Evolutionary conservation across 2,113 vertebrate genomes (phyloP).

Genomic region (Leuciscus idus): DNA sequence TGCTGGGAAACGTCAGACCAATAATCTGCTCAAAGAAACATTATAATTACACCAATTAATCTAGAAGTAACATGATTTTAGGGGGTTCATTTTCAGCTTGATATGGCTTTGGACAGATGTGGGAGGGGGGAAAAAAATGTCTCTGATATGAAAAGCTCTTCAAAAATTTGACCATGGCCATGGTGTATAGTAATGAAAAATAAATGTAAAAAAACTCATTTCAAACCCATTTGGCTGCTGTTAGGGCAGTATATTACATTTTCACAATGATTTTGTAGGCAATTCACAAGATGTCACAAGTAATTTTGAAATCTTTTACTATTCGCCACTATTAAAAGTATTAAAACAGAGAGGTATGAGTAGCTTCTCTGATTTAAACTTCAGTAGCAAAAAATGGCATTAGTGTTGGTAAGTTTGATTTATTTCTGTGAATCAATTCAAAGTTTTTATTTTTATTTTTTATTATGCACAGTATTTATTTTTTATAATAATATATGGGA

Average conservation of each 20-base stretch:
- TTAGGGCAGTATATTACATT: neutral
- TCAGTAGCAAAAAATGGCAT: neutral
- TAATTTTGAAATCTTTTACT: neutral
- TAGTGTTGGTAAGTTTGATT: neutral
- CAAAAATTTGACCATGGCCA: neutral
- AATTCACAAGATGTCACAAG: neutral
- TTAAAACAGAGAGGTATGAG: too few relatives aligned
- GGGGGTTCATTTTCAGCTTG: constrained; percentile 31
- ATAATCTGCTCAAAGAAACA: constrained; percentile 55
- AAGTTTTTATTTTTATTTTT: neutral
- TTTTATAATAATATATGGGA: neutral
- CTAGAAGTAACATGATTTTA: constrained; percentile 50
- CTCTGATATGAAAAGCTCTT: neutral
- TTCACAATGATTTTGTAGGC: constrained; percentile 1
- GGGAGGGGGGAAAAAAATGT: neutral
- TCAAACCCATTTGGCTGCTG: neutral
- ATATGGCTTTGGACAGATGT: constrained; percentile 1
- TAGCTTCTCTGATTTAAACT: neutral
- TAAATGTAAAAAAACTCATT: neutral
- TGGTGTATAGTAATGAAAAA: neutral
- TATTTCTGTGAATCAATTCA: neutral
- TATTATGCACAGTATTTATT: neutral
- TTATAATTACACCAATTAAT: constrained; percentile 55
- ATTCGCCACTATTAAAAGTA: neutral
- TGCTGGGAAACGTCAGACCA: constrained; percentile 40